Evolutionary conservation across 2,888 invertebrate species (phyloP), one percentile per base, ranked within the genome.

Genomic region (Aphidius colemani): DNA sequence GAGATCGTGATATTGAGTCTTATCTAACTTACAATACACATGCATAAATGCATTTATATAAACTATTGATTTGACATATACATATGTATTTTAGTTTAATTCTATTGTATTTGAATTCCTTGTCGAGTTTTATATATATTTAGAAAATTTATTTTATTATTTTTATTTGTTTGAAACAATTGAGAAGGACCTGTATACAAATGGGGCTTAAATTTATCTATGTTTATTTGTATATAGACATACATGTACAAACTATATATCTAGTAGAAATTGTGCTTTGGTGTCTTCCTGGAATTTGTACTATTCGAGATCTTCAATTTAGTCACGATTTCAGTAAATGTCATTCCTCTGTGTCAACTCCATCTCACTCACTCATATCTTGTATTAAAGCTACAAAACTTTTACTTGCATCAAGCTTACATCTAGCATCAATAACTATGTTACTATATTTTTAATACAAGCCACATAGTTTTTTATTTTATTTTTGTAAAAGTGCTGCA

Each of bases 1-100:
- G 66, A 68, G 65, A 67, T 67, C 67, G 66, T 67, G 69, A 70
- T 68, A 68, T 65, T 63, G 62, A 62, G 61, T 30, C 46, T 60
- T 61, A 68, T 68, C 63, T 57, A 56, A 30, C 30, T 30, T 53
- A 66, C 67, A 62, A 53, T 46, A 57, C 41, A 51, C 59, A 43
- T 30, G 18, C n/a, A 55, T 50, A 44, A 48, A 60, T 45, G 49
- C 63, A 41, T 49, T 65, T 46, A 53, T 44, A 18, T 46, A 9
- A 39, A 48, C 50, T 51, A 43, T 44, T 10, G 8, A 40, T 11
- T 18, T 56, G 4, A 40, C 7, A 60, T 48, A 60, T 45, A 18
- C n/a, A 44, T 41, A 48, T 11, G 45, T 11, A 53, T 46, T 48
- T n/a, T 46, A 40, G 39, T 46, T 46, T 45, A 18, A 51, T 30